phyloP scores from a whole-genome alignment of 2,888 invertebrate genomes.

The Melieria omissa region DNA sequence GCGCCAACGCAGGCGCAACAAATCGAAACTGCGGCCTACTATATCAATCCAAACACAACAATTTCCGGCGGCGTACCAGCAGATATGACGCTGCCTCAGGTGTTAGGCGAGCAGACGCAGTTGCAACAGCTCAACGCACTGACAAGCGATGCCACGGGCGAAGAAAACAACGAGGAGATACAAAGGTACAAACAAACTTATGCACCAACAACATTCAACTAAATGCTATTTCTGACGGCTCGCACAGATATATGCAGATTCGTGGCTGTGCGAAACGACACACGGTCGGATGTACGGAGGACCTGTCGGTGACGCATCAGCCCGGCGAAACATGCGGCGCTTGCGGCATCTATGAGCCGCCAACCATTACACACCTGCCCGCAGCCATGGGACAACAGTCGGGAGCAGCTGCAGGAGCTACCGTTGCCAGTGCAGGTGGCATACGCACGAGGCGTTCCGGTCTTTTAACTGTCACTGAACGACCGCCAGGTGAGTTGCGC shows the following conservation, averaged over 20 bases:
- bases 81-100: slow-evolving; percentile 35
- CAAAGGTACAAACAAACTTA: slow-evolving; percentile 58
- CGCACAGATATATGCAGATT: slow-evolving; percentile 78
- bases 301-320: slow-evolving; percentile 66
- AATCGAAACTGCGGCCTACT: slow-evolving; percentile 53
- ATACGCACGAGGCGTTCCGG: slow-evolving; percentile 83
- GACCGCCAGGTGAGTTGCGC: slow-evolving; percentile 79
- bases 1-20: slow-evolving; percentile 47
- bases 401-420: slow-evolving; percentile 43
- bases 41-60: slow-evolving; percentile 51
- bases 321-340: slow-evolving; percentile 42
- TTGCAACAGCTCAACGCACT: slow-evolving; percentile 35
- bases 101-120: slow-evolving; percentile 49
- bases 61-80: slow-evolving; percentile 36
- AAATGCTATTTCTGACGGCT: background rate
- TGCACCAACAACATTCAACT: background rate
- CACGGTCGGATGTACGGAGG: slow-evolving; percentile 82
- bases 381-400: slow-evolving; percentile 35
- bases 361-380: slow-evolving; percentile 15
- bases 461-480: slow-evolving; percentile 85
- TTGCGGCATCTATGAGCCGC: slow-evolving; percentile 35
- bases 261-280: slow-evolving; percentile 82
- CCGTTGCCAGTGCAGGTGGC: slow-evolving; percentile 50
- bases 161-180: slow-evolving; percentile 66
- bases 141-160: slow-evolving; percentile 44